Percentiles rank a stretch among this genome's conserved stretches.
phyloP scores from a whole-genome alignment of 2,888 invertebrate species.

The Oscheius sp. region DNA sequence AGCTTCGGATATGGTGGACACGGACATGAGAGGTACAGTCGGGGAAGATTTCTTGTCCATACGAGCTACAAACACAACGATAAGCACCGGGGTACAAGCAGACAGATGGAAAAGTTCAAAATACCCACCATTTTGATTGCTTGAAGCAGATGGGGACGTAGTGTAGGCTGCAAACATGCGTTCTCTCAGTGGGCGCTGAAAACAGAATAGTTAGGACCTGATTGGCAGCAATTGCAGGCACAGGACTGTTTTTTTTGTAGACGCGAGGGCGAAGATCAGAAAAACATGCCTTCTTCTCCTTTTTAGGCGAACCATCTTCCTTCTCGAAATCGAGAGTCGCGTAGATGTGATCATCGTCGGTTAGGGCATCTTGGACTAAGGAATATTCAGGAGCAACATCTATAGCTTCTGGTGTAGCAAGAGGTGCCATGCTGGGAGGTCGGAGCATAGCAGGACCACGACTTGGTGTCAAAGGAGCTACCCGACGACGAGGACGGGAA shows the following conservation, averaged over 20 bases:
- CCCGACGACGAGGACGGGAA: constrained; percentile 19
- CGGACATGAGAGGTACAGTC: constrained; percentile 13
- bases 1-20: background rate
- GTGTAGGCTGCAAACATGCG: constrained; percentile 26
- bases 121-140: constrained; percentile 14
- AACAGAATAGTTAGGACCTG: background rate
- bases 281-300: constrained; percentile 33
- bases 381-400: constrained; percentile 55
- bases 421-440: constrained; percentile 45
- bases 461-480: constrained; percentile 5
- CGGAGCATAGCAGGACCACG: background rate
- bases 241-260: background rate
- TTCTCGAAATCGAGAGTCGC: constrained; percentile 39
- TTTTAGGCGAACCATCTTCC: background rate
- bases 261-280: background rate
- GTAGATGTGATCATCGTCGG: constrained; percentile 39
- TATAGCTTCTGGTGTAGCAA: constrained; percentile 58
- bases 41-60: constrained; percentile 6
- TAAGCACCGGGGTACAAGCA: background rate
- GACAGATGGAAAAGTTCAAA: background rate
- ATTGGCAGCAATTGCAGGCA: too few relatives aligned
- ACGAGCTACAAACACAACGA: constrained; percentile 29
- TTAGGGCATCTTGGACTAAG: constrained; percentile 37
- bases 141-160: constrained; percentile 1
- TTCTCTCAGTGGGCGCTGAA: constrained; percentile 21